These are phyloP conservation scores for Emys orbicularis DNA, from an alignment of 2,797 vertebrate genomes.

Conservation along the genomic window DNA sequence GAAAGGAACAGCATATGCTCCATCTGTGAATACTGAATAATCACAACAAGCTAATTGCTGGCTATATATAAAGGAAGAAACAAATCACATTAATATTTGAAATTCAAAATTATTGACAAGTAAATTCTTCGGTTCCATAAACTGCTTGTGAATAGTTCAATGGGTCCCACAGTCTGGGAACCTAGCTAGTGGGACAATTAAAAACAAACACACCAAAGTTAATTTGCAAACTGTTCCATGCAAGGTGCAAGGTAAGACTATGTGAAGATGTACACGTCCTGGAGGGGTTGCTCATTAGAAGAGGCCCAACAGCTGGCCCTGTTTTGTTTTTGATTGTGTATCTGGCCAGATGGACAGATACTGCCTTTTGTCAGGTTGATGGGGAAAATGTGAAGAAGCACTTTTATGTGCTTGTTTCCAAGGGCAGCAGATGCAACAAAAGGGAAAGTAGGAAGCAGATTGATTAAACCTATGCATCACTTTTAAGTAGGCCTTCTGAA, in stretches of 20 bases:
- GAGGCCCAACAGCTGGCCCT: background rate
- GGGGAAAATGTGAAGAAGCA: background rate
- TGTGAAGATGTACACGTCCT: background rate
- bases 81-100: background rate
- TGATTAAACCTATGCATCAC: background rate
- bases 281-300: background rate
- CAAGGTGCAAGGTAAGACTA: background rate
- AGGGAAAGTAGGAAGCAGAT: conserved; percentile 45
- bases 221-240: conserved; percentile 11
- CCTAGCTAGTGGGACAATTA: background rate
- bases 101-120: background rate
- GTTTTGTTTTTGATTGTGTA: background rate
- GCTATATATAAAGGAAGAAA: background rate
- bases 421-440: conserved; percentile 31
- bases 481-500: conserved; percentile 36
- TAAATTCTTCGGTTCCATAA: background rate
- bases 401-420: conserved; percentile 35
- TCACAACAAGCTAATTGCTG: background rate
- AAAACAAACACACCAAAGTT: background rate
- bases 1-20: background rate
- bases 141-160: conserved; percentile 13
- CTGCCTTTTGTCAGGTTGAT: background rate
- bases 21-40: background rate
- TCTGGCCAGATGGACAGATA: background rate
- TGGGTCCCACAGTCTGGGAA: background rate